Base-by-base conservation (phyloP, 1,140 invertebrate genomes). In the Cyphomyrmex costatus region DNA sequence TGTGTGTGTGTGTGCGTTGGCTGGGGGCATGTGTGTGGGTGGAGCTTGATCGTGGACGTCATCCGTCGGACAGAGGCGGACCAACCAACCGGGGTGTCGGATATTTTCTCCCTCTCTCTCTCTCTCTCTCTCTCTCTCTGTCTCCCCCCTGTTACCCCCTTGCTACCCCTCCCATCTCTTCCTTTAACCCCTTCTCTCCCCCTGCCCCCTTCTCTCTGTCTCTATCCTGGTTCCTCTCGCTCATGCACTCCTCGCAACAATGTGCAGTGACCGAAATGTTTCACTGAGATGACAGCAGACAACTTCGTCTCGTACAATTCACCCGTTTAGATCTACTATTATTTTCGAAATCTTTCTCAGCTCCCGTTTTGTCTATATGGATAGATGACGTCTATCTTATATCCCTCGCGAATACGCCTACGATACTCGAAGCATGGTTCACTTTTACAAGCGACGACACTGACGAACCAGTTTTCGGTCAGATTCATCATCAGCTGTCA, bases 231-330 rank as follows among this genome's bases (percentile, higher is more conserved):
- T 74, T 70, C 77, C 68, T 76, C 46, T 78, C 63, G 30, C 33
- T 60, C n/a, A 51, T 85, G 63, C 68, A 84, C 60, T 87, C 63
- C 58, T 86, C 82, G 82, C 77, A 80, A 88, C 88, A 84, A 79
- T 90, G 89, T 90, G 86, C 78, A 88, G 86, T 88, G 89, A 90
- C 89, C 86, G 89, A 90, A 90, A 90, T 86, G 83, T 88, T 90
- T 84, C 89, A 74, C 78, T 79, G 71, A 82, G 88, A 88, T 90
- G 89, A 89, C 86, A 76, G 86, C 68, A 63, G 46, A 14, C 63
- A 68, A 66, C 70, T 58, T 56, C 33, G 65, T 24, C 61, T 36
- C 51, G 12, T 27, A 61, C 60, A n/a, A 42, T 70, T 65, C 60
- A n/a, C 19, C 33, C 24, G 63, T 46, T 56, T 58, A 83, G 56